Conservation (phyloP, 2,888 invertebrate genomes). For the Carabus problematicus region DNA sequence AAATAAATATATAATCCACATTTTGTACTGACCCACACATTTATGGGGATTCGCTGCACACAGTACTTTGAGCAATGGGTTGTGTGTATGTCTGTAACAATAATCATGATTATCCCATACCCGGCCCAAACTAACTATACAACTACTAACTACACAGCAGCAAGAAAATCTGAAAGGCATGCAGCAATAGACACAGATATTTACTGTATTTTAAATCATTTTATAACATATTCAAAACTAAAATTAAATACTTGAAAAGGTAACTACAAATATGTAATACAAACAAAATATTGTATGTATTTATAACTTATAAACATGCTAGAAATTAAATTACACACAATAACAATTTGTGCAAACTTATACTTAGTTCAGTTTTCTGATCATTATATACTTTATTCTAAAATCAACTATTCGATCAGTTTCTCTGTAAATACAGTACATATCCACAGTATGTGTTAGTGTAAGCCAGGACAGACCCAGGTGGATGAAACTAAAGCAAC, state of each 20-base stretch:
- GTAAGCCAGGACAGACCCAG: background rate
- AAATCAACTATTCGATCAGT: too few relatives aligned
- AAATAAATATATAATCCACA: background rate
- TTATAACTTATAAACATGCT: too few relatives aligned
- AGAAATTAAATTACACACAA: too few relatives aligned
- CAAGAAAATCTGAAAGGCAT: background rate
- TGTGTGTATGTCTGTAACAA: conserved; percentile 27
- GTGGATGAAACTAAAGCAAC: background rate
- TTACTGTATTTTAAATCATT: background rate
- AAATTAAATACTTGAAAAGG: conserved; percentile 1
- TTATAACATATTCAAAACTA: background rate
- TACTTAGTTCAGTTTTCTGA: too few relatives aligned
- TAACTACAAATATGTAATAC: too few relatives aligned
- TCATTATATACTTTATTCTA: too few relatives aligned
- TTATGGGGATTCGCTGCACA: conserved; percentile 13
- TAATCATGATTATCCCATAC: conserved; percentile 4
- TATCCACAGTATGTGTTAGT: background rate
- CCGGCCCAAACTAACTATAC: background rate
- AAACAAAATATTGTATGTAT: too few relatives aligned
- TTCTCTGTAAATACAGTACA: too few relatives aligned
- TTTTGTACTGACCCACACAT: conserved; percentile 10
- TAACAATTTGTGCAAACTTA: too few relatives aligned
- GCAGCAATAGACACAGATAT: conserved; percentile 7
- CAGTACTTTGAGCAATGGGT: conserved; percentile 33
- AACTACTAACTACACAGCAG: background rate